A percentile compares a stretch with the other conserved stretches of the same genome.
Conservation (phyloP, 1,140 invertebrate species). For the Pantala flavescens region DNA sequence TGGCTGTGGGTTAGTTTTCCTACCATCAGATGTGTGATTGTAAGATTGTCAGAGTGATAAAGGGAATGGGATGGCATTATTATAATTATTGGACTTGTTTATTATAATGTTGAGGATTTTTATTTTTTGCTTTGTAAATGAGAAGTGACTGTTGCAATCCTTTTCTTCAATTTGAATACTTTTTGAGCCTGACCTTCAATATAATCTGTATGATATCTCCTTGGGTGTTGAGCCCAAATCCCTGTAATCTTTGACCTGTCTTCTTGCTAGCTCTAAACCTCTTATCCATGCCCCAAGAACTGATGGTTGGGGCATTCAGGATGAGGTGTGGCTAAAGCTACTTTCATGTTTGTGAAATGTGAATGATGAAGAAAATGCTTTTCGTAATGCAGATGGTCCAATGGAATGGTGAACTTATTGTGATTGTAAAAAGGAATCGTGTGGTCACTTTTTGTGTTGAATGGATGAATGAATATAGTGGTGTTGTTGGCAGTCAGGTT, state of each 20-base stretch:
- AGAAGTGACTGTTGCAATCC: conserved; percentile 5
- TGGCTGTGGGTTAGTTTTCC: neutral
- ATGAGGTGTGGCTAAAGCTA: neutral
- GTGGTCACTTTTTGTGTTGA: neutral
- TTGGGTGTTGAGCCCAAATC: neutral
- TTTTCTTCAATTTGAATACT: neutral
- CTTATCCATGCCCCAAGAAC: neutral
- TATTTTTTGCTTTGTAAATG: conserved; percentile 1
- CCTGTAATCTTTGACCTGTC: neutral
- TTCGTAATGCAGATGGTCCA: conserved; percentile 1
- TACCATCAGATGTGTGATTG: neutral
- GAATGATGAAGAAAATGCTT: neutral
- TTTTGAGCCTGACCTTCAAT: conserved; percentile 1
- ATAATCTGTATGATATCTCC: neutral
- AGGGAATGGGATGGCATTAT: neutral
- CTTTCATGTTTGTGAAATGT: neutral
- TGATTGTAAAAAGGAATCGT: neutral
- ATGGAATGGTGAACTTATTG: neutral
- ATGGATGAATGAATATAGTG: neutral
- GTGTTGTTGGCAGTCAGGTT: neutral
- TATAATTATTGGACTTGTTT: neutral
- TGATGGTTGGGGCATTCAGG: neutral
- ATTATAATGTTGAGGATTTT: conserved; percentile 3
- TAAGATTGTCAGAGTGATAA: neutral
- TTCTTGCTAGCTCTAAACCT: neutral